Evolutionary conservation across 2,888 invertebrate species (phyloP).

Genomic region (Bhutanitis thaidina): DNA sequence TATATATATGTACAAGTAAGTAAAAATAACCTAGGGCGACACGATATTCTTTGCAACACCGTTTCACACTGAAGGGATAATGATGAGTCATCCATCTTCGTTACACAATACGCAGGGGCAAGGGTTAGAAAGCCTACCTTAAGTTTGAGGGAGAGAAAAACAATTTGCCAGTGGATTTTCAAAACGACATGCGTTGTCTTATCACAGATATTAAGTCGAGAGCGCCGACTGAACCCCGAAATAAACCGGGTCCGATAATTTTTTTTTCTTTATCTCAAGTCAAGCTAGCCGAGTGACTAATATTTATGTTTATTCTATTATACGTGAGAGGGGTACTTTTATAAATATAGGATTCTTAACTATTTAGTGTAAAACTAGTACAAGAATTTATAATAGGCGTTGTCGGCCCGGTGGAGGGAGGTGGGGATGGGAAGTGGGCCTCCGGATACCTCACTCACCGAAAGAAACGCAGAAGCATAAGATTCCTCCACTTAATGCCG

Average conservation of each 20-base stretch:
- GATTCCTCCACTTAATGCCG: no score
- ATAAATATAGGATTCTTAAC: no score
- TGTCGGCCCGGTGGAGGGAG: no score
- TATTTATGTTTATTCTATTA: neutral
- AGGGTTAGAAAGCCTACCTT: slow-evolving; percentile 40
- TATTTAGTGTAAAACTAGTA: no score
- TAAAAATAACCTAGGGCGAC: slow-evolving; percentile 27
- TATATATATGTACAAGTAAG: slow-evolving; percentile 24
- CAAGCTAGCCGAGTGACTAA: neutral
- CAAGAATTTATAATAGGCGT: no score
- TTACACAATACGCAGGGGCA: slow-evolving; percentile 51
- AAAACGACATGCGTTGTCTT: slow-evolving; percentile 31
- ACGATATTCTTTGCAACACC: slow-evolving; percentile 26
- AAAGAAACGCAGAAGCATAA: no score
- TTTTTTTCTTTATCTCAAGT: slow-evolving; percentile 4
- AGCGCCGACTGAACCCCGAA: slow-evolving; percentile 2
- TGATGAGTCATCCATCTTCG: slow-evolving; percentile 60
- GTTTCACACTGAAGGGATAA: slow-evolving; percentile 33
- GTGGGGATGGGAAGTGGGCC: no score
- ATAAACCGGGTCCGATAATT: slow-evolving; percentile 4
- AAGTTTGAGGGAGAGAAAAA: slow-evolving; percentile 33
- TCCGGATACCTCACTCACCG: no score
- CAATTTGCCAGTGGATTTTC: slow-evolving; percentile 44
- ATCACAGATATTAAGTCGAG: slow-evolving; percentile 28
- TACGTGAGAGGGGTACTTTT: no score